Conservation (phyloP, 2,797 vertebrate species). For the Muscicapa striata region DNA sequence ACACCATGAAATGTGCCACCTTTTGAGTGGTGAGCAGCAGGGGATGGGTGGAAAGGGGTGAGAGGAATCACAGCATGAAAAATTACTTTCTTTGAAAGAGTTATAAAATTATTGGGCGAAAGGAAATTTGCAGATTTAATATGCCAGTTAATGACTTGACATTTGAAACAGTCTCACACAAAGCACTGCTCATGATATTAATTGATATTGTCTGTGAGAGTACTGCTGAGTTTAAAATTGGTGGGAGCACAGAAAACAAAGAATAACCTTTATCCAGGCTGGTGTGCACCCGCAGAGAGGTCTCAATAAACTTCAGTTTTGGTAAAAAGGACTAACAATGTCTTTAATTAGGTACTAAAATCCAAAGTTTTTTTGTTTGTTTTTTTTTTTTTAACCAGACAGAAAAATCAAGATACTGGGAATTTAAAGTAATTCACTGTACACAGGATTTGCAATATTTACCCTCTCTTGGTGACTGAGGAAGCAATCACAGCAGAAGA, state of each 20-base stretch:
- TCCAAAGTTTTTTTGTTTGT: neutral
- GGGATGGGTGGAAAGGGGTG: neutral
- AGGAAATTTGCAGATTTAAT: constrained; percentile 38
- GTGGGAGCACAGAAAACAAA: neutral
- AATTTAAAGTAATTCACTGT: neutral
- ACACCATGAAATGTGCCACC: neutral
- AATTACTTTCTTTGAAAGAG: neutral
- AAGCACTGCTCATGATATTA: neutral
- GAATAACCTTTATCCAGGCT: constrained; percentile 11
- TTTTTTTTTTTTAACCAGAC: too few species aligned
- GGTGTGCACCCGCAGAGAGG: neutral
- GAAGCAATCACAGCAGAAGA: neutral
- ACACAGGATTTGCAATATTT: neutral
- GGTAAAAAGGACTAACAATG: neutral
- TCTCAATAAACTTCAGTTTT: neutral
- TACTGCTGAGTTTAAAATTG: neutral
- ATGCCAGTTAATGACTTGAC: constrained; percentile 34
- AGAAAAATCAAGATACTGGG: neutral
- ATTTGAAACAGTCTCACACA: neutral
- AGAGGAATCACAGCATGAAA: neutral
- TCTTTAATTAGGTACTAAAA: neutral
- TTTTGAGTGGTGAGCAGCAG: neutral
- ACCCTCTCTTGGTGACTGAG: neutral
- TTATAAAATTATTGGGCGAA: constrained; percentile 31
- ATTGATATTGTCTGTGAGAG: constrained; percentile 18